Conservation (phyloP, 1,140 invertebrate species). For the Trichomalopsis sarcophagae region DNA sequence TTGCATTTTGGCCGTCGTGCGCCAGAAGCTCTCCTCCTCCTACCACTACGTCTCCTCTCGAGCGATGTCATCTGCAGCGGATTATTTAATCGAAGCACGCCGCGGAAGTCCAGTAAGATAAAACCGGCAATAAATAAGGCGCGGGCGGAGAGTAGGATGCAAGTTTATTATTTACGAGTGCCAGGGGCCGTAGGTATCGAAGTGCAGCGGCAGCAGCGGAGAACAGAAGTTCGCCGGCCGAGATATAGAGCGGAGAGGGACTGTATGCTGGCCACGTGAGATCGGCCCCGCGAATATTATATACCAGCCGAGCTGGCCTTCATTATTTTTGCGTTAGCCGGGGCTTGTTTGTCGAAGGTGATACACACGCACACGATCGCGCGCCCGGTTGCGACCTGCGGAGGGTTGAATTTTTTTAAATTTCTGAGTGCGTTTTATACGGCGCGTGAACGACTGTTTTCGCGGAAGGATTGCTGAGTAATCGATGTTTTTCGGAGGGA, state of each 20-base stretch:
- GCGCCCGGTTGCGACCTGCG: too few species aligned
- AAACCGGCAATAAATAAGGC: constrained; percentile 57
- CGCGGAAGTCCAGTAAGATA: constrained; percentile 47
- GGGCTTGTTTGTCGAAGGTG: not conserved
- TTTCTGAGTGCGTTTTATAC: too few species aligned
- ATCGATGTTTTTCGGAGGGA: too few species aligned
- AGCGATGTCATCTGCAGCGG: constrained; percentile 34
- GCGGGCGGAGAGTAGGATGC: not conserved
- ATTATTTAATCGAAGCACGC: constrained; percentile 39
- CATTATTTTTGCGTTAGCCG: constrained; percentile 61
- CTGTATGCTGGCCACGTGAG: constrained; percentile 44
- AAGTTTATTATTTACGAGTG: constrained; percentile 54
- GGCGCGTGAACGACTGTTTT: too few species aligned
- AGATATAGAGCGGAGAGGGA: constrained; percentile 52
- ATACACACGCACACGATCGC: too few species aligned
- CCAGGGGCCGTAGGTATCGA: constrained; percentile 46
- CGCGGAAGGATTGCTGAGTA: too few species aligned
- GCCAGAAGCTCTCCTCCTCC: not conserved
- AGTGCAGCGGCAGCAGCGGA: not conserved
- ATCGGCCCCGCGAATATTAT: constrained; percentile 52
- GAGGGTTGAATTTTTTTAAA: too few species aligned
- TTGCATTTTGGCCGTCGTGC: constrained; percentile 9
- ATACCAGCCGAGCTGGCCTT: constrained; percentile 53
- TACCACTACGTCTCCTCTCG: not conserved
- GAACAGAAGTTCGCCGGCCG: constrained; percentile 20